Evolutionary conservation across 2,888 invertebrate species (phyloP), one percentile per base, ranked within the genome.

Genomic region (Fissipunctia ypsillon): DNA sequence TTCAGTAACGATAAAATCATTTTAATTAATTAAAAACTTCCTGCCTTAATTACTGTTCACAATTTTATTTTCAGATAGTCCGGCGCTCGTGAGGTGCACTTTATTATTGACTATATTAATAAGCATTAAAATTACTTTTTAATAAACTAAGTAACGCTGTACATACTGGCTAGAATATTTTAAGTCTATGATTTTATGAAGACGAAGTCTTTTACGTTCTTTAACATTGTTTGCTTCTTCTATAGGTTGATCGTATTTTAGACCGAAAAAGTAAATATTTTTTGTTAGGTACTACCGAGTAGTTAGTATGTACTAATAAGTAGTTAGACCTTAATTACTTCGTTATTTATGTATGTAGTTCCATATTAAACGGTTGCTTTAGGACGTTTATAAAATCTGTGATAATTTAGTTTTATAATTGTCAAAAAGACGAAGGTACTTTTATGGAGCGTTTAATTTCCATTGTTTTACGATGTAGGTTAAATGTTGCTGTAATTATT

Each of bases 21-120:
- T 73, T 65, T 50, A 78, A 72, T 78, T 68, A 72, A 80, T 78
- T 71, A 60, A 63, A 74, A 67, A 72, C 64, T 70, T 77, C 52
- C 57, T 22, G 31, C 35, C 57, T 64, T 81, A 77, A 80, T 77
- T 72, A 80, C 60, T 48, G 25, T 73, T 69, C 14, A 25, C 35
- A 48, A 41, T 83, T 87, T 78, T 79, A 80, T 84, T 89, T 88
- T 35, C 90, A 90, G 90, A 80, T 83, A 80, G 84, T 78, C 67
- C 84, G 64, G 70, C 69, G 43, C 69, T 81, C 68, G 76, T 71
- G 59, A 65, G 83, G 63, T 81, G 76, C 76, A 71, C 70, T 76
- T 28, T 78, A 57, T 57, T 84, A 76, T 65, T 76, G 16, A 76
- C 68, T 45, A 25, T 86, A 79, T 54, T 86, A 66, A 68, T 85